A percentile compares a stretch with the other conserved stretches of the same genome.
phyloP scores from a whole-genome alignment of 2,797 vertebrate species.

The Columba guinea region DNA sequence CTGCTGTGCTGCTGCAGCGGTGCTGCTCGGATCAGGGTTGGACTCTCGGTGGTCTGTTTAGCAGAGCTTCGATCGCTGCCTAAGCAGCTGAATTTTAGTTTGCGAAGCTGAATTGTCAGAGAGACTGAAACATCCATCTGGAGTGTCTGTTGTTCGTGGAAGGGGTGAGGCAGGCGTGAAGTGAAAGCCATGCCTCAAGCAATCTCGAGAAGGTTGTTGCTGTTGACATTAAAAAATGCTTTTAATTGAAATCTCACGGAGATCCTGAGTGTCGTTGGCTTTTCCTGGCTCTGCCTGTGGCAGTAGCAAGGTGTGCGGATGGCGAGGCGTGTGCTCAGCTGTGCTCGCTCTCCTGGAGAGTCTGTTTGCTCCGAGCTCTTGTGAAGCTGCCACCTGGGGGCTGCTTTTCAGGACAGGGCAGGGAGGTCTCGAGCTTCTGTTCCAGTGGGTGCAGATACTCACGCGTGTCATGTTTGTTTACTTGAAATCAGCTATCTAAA shows the following conservation, averaged over 20 bases:
- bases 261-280: background rate
- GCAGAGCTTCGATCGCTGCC: background rate
- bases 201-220: background rate
- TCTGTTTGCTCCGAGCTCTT: too few relatives aligned
- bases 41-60: accelerated
- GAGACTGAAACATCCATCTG: background rate
- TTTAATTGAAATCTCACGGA: background rate
- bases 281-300: background rate
- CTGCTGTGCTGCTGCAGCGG: background rate
- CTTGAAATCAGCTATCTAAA: background rate
- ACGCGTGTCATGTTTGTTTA: background rate
- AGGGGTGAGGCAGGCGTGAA: background rate
- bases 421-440: accelerated
- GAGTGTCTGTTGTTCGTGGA: background rate
- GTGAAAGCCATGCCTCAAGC: background rate
- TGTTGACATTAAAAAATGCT: background rate
- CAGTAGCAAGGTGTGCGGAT: too few relatives aligned
- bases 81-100: background rate
- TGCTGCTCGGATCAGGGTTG: background rate
- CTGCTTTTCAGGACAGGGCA: background rate
- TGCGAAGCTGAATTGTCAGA: background rate
- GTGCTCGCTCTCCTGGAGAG: too few relatives aligned
- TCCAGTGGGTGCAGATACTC: too few relatives aligned
- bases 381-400: accelerated
- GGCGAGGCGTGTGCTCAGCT: too few relatives aligned